These are phyloP conservation scores for Cariama cristata DNA, from an alignment of 2,113 vertebrate genomes.

Conservation along the genomic window DNA sequence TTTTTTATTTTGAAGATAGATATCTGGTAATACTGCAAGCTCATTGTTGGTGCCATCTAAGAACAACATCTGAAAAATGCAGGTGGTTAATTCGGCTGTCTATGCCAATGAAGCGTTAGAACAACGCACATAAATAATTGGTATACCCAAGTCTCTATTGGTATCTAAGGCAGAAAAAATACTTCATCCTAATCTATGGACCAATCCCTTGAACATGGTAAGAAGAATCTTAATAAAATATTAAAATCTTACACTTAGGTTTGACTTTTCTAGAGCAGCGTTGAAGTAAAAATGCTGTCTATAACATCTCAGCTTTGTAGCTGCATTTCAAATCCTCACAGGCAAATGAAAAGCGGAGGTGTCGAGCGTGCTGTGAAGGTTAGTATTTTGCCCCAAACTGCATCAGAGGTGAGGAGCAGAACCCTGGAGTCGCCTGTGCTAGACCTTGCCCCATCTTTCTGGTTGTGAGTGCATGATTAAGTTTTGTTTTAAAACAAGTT, in stretches of 20 bases:
- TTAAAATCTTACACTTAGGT: not conserved
- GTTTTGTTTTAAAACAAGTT: conserved; percentile 1
- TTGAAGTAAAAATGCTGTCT: not conserved
- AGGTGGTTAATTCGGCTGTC: not conserved
- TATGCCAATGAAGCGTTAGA: not conserved
- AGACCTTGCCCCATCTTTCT: not conserved
- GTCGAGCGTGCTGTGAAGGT: not conserved
- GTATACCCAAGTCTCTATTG: not conserved
- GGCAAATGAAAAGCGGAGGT: not conserved
- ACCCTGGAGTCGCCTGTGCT: not conserved
- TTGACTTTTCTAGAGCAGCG: not conserved
- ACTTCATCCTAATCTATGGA: not conserved
- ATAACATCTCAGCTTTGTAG: not conserved
- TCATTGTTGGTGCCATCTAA: not conserved
- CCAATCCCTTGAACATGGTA: not conserved
- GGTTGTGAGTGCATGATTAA: not conserved
- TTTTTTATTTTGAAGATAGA: not conserved
- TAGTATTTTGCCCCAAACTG: not conserved
- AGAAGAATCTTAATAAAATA: not conserved
- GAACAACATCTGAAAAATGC: not conserved
- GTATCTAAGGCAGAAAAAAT: not conserved
- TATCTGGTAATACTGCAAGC: not conserved
- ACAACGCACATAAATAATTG: not conserved
- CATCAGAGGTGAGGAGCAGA: not conserved
- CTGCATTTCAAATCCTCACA: not conserved